Evolutionary conservation across 1,140 invertebrate species (phyloP), one percentile per base, ranked within the genome.

Genomic region (Sesamia nonagrioides): DNA sequence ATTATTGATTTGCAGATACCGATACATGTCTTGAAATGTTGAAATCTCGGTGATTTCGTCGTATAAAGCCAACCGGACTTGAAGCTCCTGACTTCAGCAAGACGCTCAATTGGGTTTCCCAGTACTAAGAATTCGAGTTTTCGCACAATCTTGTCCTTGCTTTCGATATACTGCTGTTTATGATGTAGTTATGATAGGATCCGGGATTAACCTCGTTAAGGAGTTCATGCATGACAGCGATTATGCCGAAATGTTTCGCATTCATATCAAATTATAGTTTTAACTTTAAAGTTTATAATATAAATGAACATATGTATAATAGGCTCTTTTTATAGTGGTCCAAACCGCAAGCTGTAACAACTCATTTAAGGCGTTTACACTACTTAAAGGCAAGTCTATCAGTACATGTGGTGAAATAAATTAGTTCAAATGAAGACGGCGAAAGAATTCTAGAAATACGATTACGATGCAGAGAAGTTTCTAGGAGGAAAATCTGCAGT

Each of bases 381-480:
- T 13, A 33, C 37, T 69, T 69, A 69, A 69, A 69, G 66, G 66
- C 40, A 69, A 40, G 71, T 58, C 54, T 73, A 13, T 27, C 9
- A 40, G 8, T 1, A 40, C 37, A 40, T 9, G 13, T 18, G 3
- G 6, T 58, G 15, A 2, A 33, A 11, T 18, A 56, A 56, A 21
- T 21, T 21, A 6, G 6, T 6, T 8, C 8, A 21, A 21, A 27
- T 56, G 17, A 56, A 18, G 2, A 21, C 17, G 11, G 8, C 37
- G 1, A 40, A 40, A 3, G 37, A 40, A 40, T 0, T 40, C 37
- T 6, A 45, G 11, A 3, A n/a, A n/a, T 5, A 5, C 1, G 13
- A 48, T 5, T 15, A 37, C 45, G 5, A 13, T 11, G 0, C 4
- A 50, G 45, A 15, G 15, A 50, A 50, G 15, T 15, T 5, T n/a